Evolutionary conservation across 2,888 invertebrate genomes (phyloP).

Genomic region (Dioctria linearis): DNA sequence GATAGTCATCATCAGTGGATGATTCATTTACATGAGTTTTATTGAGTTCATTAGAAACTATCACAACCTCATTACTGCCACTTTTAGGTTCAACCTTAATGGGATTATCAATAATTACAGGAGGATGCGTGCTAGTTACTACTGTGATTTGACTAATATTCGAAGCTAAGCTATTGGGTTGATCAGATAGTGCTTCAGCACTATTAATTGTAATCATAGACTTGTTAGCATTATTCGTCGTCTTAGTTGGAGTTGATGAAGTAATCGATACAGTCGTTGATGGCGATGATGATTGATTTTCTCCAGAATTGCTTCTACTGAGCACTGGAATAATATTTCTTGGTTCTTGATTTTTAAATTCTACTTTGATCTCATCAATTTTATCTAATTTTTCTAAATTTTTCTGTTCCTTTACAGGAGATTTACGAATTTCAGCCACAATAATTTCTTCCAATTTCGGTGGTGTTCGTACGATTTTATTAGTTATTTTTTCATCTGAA

Average conservation of each 20-base stretch:
- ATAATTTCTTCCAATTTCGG: conserved; percentile 46
- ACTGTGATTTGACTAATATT: conserved; percentile 85
- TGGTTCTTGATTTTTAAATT: conserved; percentile 60
- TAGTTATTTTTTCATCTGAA: conserved; percentile 10
- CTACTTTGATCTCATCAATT: conserved; percentile 59
- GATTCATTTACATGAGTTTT: conserved; percentile 79
- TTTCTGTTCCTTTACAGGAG: conserved; percentile 41
- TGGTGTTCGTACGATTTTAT: conserved; percentile 9
- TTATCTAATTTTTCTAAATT: conserved; percentile 32
- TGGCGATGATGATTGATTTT: conserved; percentile 52
- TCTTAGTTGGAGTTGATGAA: conserved; percentile 52
- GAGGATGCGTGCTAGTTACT: conserved; percentile 86
- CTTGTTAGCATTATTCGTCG: conserved; percentile 59
- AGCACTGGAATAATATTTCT: conserved; percentile 61
- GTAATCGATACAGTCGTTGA: conserved; percentile 58
- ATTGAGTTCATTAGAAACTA: conserved; percentile 85
- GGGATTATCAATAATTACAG: conserved; percentile 79
- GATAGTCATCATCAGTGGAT: conserved; percentile 83
- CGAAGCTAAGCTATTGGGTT: conserved; percentile 82
- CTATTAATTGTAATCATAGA: conserved; percentile 62
- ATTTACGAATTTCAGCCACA: conserved; percentile 36
- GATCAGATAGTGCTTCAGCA: conserved; percentile 72
- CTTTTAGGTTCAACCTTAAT: conserved; percentile 63
- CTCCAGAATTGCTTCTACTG: conserved; percentile 63
- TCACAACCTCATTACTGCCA: conserved; percentile 79